A percentile compares a stretch with the other conserved stretches of the same genome.
These are phyloP conservation scores for Enteromius trimaculatus DNA, from an alignment of 2,797 vertebrate genomes.

Conservation along the genomic window DNA sequence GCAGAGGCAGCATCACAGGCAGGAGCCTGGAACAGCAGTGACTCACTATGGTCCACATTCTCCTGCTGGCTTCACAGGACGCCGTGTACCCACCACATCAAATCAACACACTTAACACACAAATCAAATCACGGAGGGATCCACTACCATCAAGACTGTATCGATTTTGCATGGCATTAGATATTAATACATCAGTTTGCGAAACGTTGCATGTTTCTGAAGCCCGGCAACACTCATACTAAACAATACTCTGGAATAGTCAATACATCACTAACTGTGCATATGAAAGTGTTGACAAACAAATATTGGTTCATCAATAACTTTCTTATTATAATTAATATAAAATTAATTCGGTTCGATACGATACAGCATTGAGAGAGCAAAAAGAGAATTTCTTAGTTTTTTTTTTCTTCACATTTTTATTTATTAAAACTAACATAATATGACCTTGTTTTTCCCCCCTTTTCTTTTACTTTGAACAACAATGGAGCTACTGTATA, in stretches of 20 bases:
- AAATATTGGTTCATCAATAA: background rate
- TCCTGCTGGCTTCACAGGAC: slow-evolving; percentile 54
- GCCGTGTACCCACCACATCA: slow-evolving; percentile 33
- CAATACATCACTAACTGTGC: background rate
- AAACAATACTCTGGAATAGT: background rate
- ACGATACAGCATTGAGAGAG: no score
- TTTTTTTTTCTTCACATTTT: no score
- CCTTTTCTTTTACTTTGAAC: no score
- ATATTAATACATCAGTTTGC: slow-evolving; percentile 27
- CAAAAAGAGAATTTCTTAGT: no score
- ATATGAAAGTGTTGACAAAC: background rate
- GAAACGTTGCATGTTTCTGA: slow-evolving; percentile 15
- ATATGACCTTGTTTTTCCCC: no score
- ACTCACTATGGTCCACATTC: slow-evolving; percentile 60
- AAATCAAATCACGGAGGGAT: slow-evolving; percentile 3
- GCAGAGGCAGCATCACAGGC: slow-evolving; percentile 58
- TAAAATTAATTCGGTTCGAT: no score
- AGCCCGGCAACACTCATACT: background rate
- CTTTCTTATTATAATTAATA: background rate
- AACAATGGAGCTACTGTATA: no score
- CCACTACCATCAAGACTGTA: slow-evolving; percentile 15
- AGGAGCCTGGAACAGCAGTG: slow-evolving; percentile 45
- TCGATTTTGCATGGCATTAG: slow-evolving; percentile 35
- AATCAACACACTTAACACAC: slow-evolving; percentile 22
- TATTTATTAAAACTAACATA: no score